Evolutionary conservation across 2,888 invertebrate species (phyloP), one percentile per base, ranked within the genome.

Genomic region (Leptopterna dolabrata): DNA sequence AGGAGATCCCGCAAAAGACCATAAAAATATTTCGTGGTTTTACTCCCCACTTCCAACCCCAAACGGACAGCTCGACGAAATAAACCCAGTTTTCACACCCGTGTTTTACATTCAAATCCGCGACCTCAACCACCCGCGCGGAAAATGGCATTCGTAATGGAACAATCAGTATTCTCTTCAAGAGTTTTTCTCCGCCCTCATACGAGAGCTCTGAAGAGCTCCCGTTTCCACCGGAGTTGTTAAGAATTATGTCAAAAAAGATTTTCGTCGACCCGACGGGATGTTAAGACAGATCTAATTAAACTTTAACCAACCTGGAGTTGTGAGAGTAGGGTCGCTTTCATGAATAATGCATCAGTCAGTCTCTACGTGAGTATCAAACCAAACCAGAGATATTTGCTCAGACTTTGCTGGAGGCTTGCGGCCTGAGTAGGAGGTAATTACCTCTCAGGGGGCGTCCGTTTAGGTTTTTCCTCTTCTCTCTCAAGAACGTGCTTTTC

Each of bases 271-370:
- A 45, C 78, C 78, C 24, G 24, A 11, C 63, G 63, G 9, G 63
- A 63, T 78, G 78, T 78, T 78, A 78, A 78, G 78, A 78, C 78
- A 78, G 78, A 78, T 78, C 78, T 78, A 78, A 78, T 78, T 78
- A 78, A 78, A 78, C 78, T 78, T 78, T 78, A 78, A 78, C 78
- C 78, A 78, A 78, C 78, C 78, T 27, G 78, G 63, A 63, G 63
- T 63, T 63, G 63, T 63, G 63, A 63, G 63, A 63, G 63, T 63
- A 63, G 63, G 63, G 63, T 63, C 24, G 11, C 9, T 24, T 24
- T 24, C 63, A 63, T 63, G 63, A 63, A 63, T 63, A 63, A 63
- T 63, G 63, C 63, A 63, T 63, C 24, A 63, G 55, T 24, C 63
- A 63, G 63, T 63, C 63, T 19, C 63, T 63, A 63, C 63, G 63